Evolutionary conservation across 2,113 vertebrate species (phyloP), one percentile per base, ranked within the genome.

Genomic region (Nothocercus nigrocapillus): DNA sequence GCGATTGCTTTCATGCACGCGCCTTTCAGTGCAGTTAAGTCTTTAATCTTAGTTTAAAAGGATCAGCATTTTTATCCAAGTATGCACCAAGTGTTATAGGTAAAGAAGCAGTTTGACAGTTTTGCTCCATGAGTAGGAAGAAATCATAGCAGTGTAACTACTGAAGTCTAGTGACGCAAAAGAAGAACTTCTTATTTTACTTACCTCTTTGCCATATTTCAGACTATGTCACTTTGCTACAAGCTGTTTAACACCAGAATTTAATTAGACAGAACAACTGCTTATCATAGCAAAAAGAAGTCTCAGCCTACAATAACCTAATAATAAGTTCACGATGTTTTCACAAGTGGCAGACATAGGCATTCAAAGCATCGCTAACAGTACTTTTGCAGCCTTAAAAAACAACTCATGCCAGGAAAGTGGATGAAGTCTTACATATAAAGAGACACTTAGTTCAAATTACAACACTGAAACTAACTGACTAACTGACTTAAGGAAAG

Each of bases 151-250:
- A 47, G 32, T 19, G 66, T 73, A 72, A n/a, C 2, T 24, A 56
- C 15, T 12, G 21, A 79, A 66, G n/a, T 21, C 6, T 62, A 38
- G 5, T 32, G 6, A 3, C 36, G 58, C 28, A 78, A 72, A 86
- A 36, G 25, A 44, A 86, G 15, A 40, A 58, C 5, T 40, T 47
- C 11, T 56, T 82, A 16, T 59, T 90, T 75, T 20, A 24, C 12
- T 49, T 36, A 42, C 13, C 4, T 90, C 20, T 49, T 24, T 49
- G 47, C 3, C 74, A 11, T 61, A 80, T 72, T 64, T 58, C 25
- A 59, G 22, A 34, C 36, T 32, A 7, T 24, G 18, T 34, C 24
- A 34, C 32, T 10, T 0, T 3, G 1, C 56, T 70, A 64, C 7
- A 24, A n/a, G 42, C 10, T 34, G 61, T 76, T 34, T 32, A 49